Percentiles rank a stretch among this genome's conserved stretches.
Conservation (phyloP, 2,113 vertebrate genomes). For the Macaca nemestrina region DNA sequence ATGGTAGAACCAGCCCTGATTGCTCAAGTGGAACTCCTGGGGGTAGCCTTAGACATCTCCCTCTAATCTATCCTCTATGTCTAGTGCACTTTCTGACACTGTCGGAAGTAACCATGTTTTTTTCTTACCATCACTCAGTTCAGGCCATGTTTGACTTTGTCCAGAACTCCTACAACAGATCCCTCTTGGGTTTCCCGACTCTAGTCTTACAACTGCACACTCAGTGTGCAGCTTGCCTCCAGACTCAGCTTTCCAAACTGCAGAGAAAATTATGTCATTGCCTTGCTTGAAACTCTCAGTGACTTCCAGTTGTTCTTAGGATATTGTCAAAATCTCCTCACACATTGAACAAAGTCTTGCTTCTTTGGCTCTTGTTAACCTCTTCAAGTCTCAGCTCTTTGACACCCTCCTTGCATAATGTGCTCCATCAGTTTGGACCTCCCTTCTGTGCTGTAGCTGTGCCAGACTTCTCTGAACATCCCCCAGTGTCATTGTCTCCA, state of each 20-base stretch:
- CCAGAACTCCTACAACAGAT: neutral
- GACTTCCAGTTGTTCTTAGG: neutral
- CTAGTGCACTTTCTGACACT: neutral
- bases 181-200: neutral
- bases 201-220: too few relatives aligned
- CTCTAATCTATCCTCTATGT: neutral
- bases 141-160: neutral
- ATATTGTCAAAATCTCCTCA: neutral
- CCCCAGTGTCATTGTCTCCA: neutral
- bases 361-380: neutral
- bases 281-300: neutral
- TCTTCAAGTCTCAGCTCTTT: neutral
- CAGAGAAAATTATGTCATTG: neutral
- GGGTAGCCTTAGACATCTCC: neutral
- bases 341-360: neutral
- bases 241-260: neutral
- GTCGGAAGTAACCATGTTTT: neutral
- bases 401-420: rapidly evolving
- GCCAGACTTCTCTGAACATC: rapidly evolving
- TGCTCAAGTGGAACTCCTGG: too few relatives aligned
- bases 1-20: too few relatives aligned
- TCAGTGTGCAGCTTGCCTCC: neutral
- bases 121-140: neutral
- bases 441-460: neutral
- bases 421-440: neutral